Percentiles rank a stretch among this genome's conserved stretches.
Evolutionary conservation across 1,140 invertebrate species (phyloP).

Genomic region (Venustaconcha ellipsiformis): DNA sequence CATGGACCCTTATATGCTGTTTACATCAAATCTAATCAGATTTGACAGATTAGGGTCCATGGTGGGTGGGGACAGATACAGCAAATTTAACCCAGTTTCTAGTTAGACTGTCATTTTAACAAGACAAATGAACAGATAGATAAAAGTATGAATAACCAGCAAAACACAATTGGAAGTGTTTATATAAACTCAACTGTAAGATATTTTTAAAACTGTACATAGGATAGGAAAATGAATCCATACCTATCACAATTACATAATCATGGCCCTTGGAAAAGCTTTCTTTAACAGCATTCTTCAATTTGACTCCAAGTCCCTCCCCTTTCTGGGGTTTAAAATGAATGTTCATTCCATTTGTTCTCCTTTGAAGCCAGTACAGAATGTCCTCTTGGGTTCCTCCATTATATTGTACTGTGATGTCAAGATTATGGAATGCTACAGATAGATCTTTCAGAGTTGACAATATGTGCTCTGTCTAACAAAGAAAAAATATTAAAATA

Average conservation of each 20-base stretch:
- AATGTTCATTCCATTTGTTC: conserved; percentile 13
- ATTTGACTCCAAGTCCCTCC: conserved; percentile 15
- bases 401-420: conserved; percentile 25
- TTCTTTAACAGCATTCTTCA: conserved; percentile 22
- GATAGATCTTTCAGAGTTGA: conserved; percentile 2
- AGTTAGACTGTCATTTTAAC: no score
- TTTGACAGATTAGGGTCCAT: no score
- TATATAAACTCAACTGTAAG: no score
- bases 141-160: no score
- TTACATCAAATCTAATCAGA: no score
- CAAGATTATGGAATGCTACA: not conserved
- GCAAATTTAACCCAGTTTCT: no score
- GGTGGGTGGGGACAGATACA: no score
- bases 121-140: no score
- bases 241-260: conserved; percentile 29
- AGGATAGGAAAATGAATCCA: not conserved
- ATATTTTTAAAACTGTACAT: no score
- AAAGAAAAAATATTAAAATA: not conserved
- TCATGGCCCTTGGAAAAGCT: conserved; percentile 26
- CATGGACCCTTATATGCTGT: no score
- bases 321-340: conserved; percentile 10
- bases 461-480: conserved; percentile 26
- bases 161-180: no score
- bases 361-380: conserved; percentile 26
- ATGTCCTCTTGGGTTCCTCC: conserved; percentile 18